Evolutionary conservation across 1,140 invertebrate species (phyloP).

Genomic region (Drosophila lacertosa): DNA sequence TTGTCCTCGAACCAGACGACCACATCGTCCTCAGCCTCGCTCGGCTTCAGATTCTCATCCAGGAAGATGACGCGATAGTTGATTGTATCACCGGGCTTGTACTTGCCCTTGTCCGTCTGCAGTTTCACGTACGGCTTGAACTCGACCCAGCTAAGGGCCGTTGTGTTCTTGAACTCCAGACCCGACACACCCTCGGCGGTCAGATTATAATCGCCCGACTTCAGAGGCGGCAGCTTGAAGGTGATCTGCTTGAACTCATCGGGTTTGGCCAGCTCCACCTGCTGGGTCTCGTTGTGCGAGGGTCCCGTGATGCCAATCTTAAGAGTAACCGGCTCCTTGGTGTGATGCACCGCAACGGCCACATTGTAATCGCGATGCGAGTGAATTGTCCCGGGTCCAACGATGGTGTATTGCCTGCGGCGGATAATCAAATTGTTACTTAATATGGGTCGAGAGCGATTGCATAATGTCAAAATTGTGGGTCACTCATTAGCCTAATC

Average conservation of each 20-base stretch:
- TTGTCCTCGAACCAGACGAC: conserved; percentile 70
- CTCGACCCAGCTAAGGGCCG: conserved; percentile 94
- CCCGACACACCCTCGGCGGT: conserved; percentile 90
- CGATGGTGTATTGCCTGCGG: conserved; percentile 88
- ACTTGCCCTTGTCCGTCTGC: conserved; percentile 97
- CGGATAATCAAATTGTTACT: conserved; percentile 14
- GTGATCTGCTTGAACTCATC: conserved; percentile 88
- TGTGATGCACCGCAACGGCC: conserved; percentile 88
- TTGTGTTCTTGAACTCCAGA: conserved; percentile 95
- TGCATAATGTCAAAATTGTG: conserved; percentile 5
- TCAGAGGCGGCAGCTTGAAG: conserved; percentile 91
- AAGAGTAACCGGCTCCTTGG: conserved; percentile 87
- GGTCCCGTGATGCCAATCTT: conserved; percentile 90
- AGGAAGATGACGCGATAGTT: conserved; percentile 94
- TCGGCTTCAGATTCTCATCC: conserved; percentile 89
- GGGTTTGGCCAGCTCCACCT: conserved; percentile 87
- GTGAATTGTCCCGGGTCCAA: conserved; percentile 91
- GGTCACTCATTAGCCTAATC: conserved; percentile 8
- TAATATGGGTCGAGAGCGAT: conserved; percentile 1
- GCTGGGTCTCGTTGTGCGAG: conserved; percentile 89
- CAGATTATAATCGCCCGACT: conserved; percentile 91
- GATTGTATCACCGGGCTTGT: conserved; percentile 94
- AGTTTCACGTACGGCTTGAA: conserved; percentile 89
- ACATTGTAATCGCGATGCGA: conserved; percentile 94
- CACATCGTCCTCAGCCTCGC: conserved; percentile 89